Percentiles rank a stretch among this genome's conserved stretches.
phyloP scores from a whole-genome alignment of 37 sponge, comb jelly and placozoan species.

The Oopsacas minuta region DNA sequence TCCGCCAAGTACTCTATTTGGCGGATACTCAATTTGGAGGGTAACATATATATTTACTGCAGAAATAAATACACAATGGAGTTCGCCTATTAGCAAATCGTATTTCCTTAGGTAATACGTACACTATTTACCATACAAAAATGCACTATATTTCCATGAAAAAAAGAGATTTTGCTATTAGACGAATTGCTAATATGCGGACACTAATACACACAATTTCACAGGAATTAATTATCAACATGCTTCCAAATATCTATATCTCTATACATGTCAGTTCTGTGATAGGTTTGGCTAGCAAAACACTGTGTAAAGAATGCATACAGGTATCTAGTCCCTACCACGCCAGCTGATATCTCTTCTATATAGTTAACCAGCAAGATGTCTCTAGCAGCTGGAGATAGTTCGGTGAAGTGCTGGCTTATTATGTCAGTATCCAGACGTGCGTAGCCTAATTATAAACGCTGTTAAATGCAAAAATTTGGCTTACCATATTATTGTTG shows the following conservation, averaged over 20 bases:
- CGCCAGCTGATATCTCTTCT: constrained; percentile 78
- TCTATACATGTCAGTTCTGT: constrained; percentile 41
- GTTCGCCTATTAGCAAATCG: too few species aligned
- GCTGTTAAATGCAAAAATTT: neutral
- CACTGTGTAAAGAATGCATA: constrained; percentile 75
- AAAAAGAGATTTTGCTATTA: too few species aligned
- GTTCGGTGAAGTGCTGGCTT: constrained; percentile 44
- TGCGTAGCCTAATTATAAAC: neutral
- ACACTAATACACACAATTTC: too few species aligned
- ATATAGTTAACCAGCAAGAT: constrained; percentile 71
- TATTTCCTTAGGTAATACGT: too few species aligned
- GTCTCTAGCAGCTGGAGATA: constrained; percentile 50
- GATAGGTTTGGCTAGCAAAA: constrained; percentile 56
- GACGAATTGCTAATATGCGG: too few species aligned
- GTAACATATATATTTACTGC: too few species aligned
- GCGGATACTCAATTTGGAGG: too few species aligned
- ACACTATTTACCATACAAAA: too few species aligned
- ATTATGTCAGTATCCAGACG: constrained; percentile 50
- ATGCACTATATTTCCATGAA: too few species aligned
- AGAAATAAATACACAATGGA: too few species aligned
- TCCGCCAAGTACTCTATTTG: too few species aligned
- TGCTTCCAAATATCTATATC: constrained; percentile 33
- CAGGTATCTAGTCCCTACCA: constrained; percentile 59
- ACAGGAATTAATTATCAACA: neutral
- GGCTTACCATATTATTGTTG: too few species aligned